Percentiles rank a stretch among this genome's conserved stretches.
These are phyloP conservation scores for Pelecanoides urinatrix DNA, from an alignment of 2,113 vertebrate species.

Conservation along the genomic window DNA sequence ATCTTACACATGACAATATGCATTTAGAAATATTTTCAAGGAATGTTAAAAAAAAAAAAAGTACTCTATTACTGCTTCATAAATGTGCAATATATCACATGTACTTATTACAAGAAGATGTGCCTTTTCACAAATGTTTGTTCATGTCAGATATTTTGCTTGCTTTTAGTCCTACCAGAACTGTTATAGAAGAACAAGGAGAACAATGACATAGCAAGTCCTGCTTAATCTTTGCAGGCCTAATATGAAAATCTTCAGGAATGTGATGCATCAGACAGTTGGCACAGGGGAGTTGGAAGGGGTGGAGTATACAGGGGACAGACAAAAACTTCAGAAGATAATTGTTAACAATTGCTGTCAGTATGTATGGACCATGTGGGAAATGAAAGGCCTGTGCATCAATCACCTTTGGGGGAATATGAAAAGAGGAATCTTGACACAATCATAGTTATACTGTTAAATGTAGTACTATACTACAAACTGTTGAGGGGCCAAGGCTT, in stretches of 20 bases:
- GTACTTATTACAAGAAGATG: not conserved
- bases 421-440: not conserved
- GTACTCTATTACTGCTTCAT: not conserved
- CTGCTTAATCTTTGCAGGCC: not conserved
- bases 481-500: not conserved
- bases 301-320: not conserved
- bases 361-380: not conserved
- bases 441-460: not conserved
- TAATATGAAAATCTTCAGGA: not conserved
- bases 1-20: not conserved
- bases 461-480: not conserved
- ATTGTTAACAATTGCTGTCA: not conserved
- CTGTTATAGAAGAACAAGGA: not conserved
- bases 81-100: accelerated
- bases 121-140: not conserved
- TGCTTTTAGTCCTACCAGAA: not conserved
- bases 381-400: not conserved
- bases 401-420: not conserved
- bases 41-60: not conserved
- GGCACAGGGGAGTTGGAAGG: accelerated
- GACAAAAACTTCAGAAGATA: not conserved
- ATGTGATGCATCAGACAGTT: not conserved
- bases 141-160: not conserved
- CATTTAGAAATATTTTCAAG: not conserved
- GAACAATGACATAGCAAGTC: not conserved